Conservation (phyloP, 2,113 vertebrate species). For the Melanocharis versteri region DNA sequence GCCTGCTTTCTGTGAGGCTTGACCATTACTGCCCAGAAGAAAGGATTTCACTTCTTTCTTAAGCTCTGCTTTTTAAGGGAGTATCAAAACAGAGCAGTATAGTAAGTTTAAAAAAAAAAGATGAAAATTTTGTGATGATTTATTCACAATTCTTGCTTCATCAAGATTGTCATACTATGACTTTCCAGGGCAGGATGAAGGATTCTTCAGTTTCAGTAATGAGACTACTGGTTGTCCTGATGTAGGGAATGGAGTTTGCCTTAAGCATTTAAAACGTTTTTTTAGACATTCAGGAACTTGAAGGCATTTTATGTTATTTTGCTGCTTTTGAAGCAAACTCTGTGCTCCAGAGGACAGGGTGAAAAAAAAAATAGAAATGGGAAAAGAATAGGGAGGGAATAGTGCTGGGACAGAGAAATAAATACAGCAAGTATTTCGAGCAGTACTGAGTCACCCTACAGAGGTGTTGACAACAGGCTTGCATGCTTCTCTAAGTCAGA, state of each 20-base stretch:
- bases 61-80: not conserved
- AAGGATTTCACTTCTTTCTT: not conserved
- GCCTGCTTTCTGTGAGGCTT: not conserved
- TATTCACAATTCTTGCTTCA: not conserved
- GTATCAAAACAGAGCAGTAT: not conserved
- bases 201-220: not conserved
- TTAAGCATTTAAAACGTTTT: not conserved
- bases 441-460: not conserved
- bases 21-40: not conserved
- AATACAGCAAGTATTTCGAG: not conserved
- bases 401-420: not conserved
- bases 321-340: not conserved
- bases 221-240: not conserved
- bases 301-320: not conserved
- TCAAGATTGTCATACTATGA: not conserved
- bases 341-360: not conserved
- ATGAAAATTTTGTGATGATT: not conserved
- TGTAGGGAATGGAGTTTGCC: not conserved
- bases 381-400: not conserved
- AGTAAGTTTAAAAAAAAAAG: not conserved
- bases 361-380: not conserved
- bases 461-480: not conserved
- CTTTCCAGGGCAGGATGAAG: not conserved
- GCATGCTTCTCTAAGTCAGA: not conserved
- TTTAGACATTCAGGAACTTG: not conserved